phyloP scores from a whole-genome alignment of 2,888 invertebrate genomes.

The Erebia ligea region DNA sequence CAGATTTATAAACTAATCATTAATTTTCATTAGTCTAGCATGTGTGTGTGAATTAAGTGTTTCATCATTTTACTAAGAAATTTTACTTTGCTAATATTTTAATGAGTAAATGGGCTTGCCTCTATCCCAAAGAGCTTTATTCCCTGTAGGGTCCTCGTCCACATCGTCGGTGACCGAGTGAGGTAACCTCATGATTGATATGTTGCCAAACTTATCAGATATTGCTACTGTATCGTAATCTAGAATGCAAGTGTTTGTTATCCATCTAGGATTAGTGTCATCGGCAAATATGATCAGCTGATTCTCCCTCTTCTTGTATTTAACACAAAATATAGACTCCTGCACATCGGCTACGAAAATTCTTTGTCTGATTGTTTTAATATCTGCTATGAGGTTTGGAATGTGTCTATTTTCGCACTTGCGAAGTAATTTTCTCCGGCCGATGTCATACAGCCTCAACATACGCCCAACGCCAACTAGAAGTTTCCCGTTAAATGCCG shows the following conservation, averaged over 20 bases:
- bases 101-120: slow-evolving; percentile 58
- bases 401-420: slow-evolving; percentile 99
- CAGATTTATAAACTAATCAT: slow-evolving; percentile 71
- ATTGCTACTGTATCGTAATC: slow-evolving; percentile 98
- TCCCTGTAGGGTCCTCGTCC: slow-evolving; percentile 99
- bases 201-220: slow-evolving; percentile 99
- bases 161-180: slow-evolving; percentile 97
- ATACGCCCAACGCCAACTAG: slow-evolving; percentile 96
- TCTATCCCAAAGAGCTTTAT: slow-evolving; percentile 97
- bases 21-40: slow-evolving; percentile 82
- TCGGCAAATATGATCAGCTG: slow-evolving; percentile 99
- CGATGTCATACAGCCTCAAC: slow-evolving; percentile 97
- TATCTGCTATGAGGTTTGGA: slow-evolving; percentile 96
- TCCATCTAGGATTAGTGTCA: slow-evolving; percentile 98
- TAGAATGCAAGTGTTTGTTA: slow-evolving; percentile 94
- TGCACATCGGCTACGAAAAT: slow-evolving; percentile 98
- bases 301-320: slow-evolving; percentile 97
- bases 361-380: slow-evolving; percentile 96
- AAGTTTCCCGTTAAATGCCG: slow-evolving; percentile 95
- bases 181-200: slow-evolving; percentile 95
- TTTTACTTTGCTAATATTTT: background rate
- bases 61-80: slow-evolving; percentile 38
- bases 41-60: slow-evolving; percentile 63
- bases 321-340: slow-evolving; percentile 97
- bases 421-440: slow-evolving; percentile 94